Evolutionary conservation across 1,140 invertebrate species (phyloP), one percentile per base, ranked within the genome.

Genomic region (Brachionus koreanus): DNA sequence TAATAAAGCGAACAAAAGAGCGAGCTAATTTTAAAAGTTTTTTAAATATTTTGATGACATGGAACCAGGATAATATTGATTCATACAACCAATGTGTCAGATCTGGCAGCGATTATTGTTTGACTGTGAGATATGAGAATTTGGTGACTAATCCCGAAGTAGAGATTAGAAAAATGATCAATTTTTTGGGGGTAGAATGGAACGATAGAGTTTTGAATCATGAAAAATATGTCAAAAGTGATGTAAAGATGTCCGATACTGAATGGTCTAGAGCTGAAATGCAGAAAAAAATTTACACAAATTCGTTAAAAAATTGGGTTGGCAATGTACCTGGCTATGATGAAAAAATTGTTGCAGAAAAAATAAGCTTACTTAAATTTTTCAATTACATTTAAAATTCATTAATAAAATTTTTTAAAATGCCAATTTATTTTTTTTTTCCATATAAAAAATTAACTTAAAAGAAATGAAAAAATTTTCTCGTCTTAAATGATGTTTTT

Each of bases 181-280:
- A 72, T n/a, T 72, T 72, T 42, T 72, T 72, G 37, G 37, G 19
- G 13, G 16, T 72, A 12, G 13, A 72, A 72, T 72, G 67, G 67
- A 72, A n/a, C 16, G 37, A 72, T 6, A 72, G 37, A 13, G 19
- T 72, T 13, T 16, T 72, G 3, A 42, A 72, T 16, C 67, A 72
- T 42, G 33, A 39, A 39, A 72, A 72, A 16, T 42, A 39, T 42
- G 37, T 72, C 9, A 19, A 42, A 3, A 72, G 7, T 39, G 67
- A 72, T 72, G 37, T 72, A 16, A 42, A 72, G 19, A 39, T 72
- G 19, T 37, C 33, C 9, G 3, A 39, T 42, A 72, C 13, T 19
- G 67, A 72, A 42, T 72, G 67, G 67, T 72, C 67, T 16, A 19
- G 25, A 37, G 35, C 12, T 35, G 35, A n/a, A n/a, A 67, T 67